Evolutionary conservation across 92 coral and sea anemone genomes (phyloP), one percentile per base, ranked within the genome.

Genomic region (Muricea muricata): DNA sequence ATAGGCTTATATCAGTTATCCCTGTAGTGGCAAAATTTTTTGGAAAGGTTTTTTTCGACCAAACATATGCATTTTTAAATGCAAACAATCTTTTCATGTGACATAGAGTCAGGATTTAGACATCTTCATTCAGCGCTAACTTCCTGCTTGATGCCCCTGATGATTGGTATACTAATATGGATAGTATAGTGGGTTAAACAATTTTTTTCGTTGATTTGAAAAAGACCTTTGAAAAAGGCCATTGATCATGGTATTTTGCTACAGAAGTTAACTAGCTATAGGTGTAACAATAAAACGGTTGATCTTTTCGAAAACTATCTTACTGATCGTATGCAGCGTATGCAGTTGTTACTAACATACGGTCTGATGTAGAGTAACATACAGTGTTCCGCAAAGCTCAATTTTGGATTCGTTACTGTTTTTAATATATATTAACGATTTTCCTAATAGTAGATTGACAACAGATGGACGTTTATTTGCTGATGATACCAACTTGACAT

Each of bases 1-100:
- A 68, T 68, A 68, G 75, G 46, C 75, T 50, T 33, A 68, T 68
- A 33, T 68, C 75, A 33, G 75, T 33, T 26, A 24, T 68, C 7
- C 26, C 75, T 7, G 75, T 68, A 29, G 75, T 68, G 7, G 23
- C 46, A 1, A 68, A 68, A 32, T 7, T 68, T 7, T 33, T 68
- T 68, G 75, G 37, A 31, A 68, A 42, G 20, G 47, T 68, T 31
- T 47, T 68, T 10, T 52, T 28, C 18, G 15, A 28, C 18, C 37
- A 23, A 35, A 7, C 21, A 26, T 31, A 15, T 10, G 37, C n/a
- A 1, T 65, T 15, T 10, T 28, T 65, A 17, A 65, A 65, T 14
- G 21, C 6, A 35, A 45, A 45, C 15, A 5, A 9, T n/a, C 50
- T 17, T 45, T 45, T 12, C 14, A 5, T 65, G 18, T 31, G 32